A percentile compares a stretch with the other conserved stretches of the same genome.
Evolutionary conservation across 2,888 invertebrate species (phyloP).

Genomic region (Artemia sinica): DNA sequence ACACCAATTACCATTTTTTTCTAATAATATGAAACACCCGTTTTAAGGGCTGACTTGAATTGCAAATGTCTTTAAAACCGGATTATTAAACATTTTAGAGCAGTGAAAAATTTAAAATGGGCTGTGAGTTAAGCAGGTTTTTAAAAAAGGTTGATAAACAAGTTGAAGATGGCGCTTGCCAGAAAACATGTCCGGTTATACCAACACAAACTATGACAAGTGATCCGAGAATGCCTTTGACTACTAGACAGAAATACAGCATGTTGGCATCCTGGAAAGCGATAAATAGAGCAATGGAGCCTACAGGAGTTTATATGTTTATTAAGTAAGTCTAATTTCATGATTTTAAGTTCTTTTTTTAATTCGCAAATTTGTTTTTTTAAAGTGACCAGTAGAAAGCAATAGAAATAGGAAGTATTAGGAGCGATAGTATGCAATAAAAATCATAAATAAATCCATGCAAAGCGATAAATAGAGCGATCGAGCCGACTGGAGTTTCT

Average conservation of each 20-base stretch:
- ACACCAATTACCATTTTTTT: too few relatives aligned
- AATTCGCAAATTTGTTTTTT: too few relatives aligned
- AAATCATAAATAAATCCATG: neutral
- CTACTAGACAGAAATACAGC: slow-evolving; percentile 67
- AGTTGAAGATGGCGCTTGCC: neutral
- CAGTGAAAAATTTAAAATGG: neutral
- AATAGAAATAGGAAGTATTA: too few relatives aligned
- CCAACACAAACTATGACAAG: slow-evolving; percentile 20
- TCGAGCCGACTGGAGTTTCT: neutral
- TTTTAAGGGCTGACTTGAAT: too few relatives aligned
- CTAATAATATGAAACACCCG: too few relatives aligned
- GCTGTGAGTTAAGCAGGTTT: neutral
- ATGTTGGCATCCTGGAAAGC: slow-evolving; percentile 82
- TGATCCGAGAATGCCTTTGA: slow-evolving; percentile 62
- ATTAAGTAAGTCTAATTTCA: slow-evolving; percentile 50
- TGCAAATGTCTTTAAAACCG: too few relatives aligned
- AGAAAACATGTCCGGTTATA: neutral
- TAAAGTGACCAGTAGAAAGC: too few relatives aligned
- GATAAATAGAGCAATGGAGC: slow-evolving; percentile 69
- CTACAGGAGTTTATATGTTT: slow-evolving; percentile 77
- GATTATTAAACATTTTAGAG: neutral
- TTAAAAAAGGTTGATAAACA: neutral
- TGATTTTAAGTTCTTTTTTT: too few relatives aligned
- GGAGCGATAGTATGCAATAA: neutral
- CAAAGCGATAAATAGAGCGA: neutral